phyloP scores from a whole-genome alignment of 1,140 invertebrate species.

The Drosophila guanche region DNA sequence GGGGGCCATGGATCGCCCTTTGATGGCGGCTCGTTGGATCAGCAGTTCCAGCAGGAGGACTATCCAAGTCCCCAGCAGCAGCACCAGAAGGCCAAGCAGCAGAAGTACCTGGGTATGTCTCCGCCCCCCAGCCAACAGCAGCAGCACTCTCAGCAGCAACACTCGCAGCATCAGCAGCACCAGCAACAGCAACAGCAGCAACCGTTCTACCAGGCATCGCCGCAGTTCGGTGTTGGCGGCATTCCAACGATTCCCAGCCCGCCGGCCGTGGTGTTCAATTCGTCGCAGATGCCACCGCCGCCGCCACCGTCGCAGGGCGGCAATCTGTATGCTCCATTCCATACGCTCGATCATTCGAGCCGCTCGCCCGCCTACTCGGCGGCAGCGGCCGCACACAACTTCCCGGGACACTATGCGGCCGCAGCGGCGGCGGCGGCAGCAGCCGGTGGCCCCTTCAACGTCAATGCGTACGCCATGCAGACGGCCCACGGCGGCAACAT shows the following conservation, averaged over 20 bases:
- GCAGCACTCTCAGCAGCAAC: slow-evolving; percentile 59
- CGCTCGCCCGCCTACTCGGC: slow-evolving; percentile 74
- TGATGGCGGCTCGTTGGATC: slow-evolving; percentile 68
- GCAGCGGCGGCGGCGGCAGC: slow-evolving; percentile 64
- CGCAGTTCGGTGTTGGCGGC: slow-evolving; percentile 88
- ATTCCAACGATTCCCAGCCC: slow-evolving; percentile 93
- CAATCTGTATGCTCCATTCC: slow-evolving; percentile 90
- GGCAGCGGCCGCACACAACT: slow-evolving; percentile 85
- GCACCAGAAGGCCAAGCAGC: slow-evolving; percentile 66
- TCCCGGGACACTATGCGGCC: slow-evolving; percentile 77
- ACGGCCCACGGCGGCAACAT: slow-evolving; percentile 85
- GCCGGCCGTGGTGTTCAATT: slow-evolving; percentile 90
- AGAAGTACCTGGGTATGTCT: slow-evolving; percentile 73
- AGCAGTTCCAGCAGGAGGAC: slow-evolving; percentile 76
- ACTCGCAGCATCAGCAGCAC: slow-evolving; percentile 39
- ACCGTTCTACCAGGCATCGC: slow-evolving; percentile 83
- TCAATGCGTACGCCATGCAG: slow-evolving; percentile 84
- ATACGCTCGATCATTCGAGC: slow-evolving; percentile 84
- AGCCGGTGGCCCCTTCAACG: slow-evolving; percentile 86
- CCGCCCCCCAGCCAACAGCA: slow-evolving; percentile 83
- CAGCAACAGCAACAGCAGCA: slow-evolving; percentile 71
- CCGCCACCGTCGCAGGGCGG: slow-evolving; percentile 89
- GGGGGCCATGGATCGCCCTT: slow-evolving; percentile 76
- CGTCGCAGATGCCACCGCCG: slow-evolving; percentile 87
- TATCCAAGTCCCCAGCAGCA: slow-evolving; percentile 80